A percentile compares a stretch with the other conserved stretches of the same genome.
phyloP scores from a whole-genome alignment of 2,113 vertebrate genomes.

The Thomomys bottae region DNA sequence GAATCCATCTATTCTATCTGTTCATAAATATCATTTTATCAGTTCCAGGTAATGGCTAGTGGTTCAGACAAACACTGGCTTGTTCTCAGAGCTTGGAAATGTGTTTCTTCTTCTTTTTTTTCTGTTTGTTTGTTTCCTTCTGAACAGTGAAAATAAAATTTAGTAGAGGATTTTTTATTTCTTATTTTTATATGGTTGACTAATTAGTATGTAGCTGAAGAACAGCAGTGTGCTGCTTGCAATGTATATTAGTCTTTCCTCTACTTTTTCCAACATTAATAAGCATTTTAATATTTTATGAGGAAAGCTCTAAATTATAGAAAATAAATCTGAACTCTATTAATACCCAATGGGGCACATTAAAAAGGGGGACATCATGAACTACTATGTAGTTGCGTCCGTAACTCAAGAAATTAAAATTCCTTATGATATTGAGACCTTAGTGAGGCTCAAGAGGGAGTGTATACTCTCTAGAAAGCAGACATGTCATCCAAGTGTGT shows the following conservation, averaged over 20 bases:
- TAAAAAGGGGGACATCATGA: conserved; percentile 40
- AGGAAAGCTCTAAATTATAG: conserved; percentile 74
- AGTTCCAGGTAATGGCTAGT: background rate
- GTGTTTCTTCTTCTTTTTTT: background rate
- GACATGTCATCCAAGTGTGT: conserved; percentile 17
- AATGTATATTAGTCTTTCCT: conserved; percentile 62
- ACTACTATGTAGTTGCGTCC: conserved; percentile 7
- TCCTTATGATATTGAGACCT: background rate
- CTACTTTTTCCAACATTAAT: conserved; percentile 72
- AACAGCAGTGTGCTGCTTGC: conserved; percentile 43
- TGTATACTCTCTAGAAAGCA: conserved; percentile 27
- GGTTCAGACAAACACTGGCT: conserved; percentile 2
- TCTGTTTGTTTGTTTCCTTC: background rate
- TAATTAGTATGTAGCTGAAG: conserved; percentile 76
- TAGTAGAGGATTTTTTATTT: conserved; percentile 46
- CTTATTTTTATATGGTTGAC: background rate
- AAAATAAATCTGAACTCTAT: conserved; percentile 73
- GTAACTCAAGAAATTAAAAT: conserved; percentile 54
- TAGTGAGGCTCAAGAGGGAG: background rate
- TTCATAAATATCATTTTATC: conserved; percentile 6
- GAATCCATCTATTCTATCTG: background rate
- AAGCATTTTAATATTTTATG: conserved; percentile 81
- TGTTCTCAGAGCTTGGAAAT: background rate
- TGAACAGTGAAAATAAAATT: conserved; percentile 46
- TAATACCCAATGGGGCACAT: conserved; percentile 65